These are phyloP conservation scores for Sigmodon hispidus DNA, from an alignment of 2,113 vertebrate genomes.

Conservation along the genomic window DNA sequence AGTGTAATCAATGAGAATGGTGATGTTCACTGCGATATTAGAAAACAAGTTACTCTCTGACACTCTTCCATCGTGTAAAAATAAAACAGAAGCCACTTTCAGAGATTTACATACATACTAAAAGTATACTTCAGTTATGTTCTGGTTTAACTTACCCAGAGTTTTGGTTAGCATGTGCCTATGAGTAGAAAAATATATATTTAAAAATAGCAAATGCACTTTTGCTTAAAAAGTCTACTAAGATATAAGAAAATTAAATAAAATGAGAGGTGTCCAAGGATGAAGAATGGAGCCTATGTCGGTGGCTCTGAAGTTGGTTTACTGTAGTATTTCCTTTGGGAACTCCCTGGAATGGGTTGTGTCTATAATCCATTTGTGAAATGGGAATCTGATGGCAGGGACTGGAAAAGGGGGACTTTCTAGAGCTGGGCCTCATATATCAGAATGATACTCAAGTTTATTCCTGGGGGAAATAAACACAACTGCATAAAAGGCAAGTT, in stretches of 20 bases:
- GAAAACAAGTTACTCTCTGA: constrained; percentile 47
- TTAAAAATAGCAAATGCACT: constrained; percentile 51
- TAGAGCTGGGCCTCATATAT: constrained; percentile 48
- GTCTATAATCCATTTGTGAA: constrained; percentile 71
- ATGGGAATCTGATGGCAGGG: constrained; percentile 51
- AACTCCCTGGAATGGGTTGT: constrained; percentile 62
- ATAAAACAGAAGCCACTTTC: neutral
- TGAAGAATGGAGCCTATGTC: constrained; percentile 28
- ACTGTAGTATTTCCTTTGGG: constrained; percentile 69
- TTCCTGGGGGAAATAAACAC: constrained; percentile 58
- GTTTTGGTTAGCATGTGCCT: neutral
- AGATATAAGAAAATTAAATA: constrained; percentile 25
- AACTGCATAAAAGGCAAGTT: constrained; percentile 70
- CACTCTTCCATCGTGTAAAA: neutral
- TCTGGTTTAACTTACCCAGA: constrained; percentile 42
- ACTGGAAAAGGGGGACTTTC: constrained; percentile 55
- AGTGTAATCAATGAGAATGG: neutral
- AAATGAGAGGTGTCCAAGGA: constrained; percentile 28
- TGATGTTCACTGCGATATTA: neutral
- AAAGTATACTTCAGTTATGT: neutral
- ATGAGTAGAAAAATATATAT: neutral
- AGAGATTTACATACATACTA: neutral
- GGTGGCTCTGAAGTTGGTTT: constrained; percentile 29
- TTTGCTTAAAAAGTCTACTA: constrained; percentile 10
- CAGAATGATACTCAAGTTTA: constrained; percentile 63